Base-by-base conservation (phyloP, 1,140 invertebrate species). In the Chlorops oryzae region DNA sequence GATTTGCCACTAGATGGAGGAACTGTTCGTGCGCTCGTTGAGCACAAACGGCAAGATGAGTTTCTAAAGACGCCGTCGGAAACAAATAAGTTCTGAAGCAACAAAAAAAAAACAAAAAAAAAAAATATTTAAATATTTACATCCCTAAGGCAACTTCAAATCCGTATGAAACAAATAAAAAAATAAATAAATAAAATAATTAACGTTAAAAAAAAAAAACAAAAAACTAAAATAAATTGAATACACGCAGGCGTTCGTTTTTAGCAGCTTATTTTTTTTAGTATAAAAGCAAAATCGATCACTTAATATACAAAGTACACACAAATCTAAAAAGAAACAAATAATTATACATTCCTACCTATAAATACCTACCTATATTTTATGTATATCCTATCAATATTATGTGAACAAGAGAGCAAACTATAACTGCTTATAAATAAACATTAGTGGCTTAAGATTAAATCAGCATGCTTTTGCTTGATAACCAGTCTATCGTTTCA, bases 1-100 rank as follows among this genome's bases (percentile, higher is more conserved):
- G 92, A 96, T 75, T 77, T 96, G 71, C 92, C 92, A 22, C 87
- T 92, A 65, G 92, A 96, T 77, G 81, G 85, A 54, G 85, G 86
- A 65, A 96, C 90, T 25, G 84, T 94, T 59, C 86, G 86, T 68
- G 91, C 91, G 55, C 79, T 96, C 50, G 89, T 85, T 66, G 90
- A 91, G 70, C 92, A 96, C 77, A 92, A 92, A 75, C 80, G 92
- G 61, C 83, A 89, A 51, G 92, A 96, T 73, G 86, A 92, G 62
- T 59, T 61, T 28, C 82, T 92, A 52, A 77, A 81, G 42, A 86
- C 89, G 40, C 86, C 88, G 53, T 87, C 88, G 38, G 88, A 92
- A 75, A 59, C 54, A 18, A 65, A 52, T 48, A 65, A 59, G 52
- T 65, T 47, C 45, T 65, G 63, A 56, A 44, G 34, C 20, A 40